phyloP scores from a whole-genome alignment of 2,888 invertebrate genomes.

The Drosophila antonietae region DNA sequence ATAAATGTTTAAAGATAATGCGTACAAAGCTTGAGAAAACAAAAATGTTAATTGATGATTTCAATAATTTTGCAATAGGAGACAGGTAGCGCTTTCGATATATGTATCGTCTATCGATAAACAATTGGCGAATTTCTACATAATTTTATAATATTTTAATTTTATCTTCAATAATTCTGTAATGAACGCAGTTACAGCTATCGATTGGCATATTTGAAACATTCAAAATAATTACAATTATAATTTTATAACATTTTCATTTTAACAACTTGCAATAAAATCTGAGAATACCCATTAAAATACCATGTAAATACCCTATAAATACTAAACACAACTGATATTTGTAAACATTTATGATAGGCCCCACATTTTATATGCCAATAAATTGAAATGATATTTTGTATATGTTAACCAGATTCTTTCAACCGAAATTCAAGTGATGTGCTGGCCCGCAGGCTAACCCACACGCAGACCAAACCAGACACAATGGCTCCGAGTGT shows the following conservation, averaged over 20 bases:
- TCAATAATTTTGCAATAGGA: not conserved
- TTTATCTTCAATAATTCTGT: not conserved
- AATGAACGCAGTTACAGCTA: not conserved
- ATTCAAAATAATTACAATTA: not conserved
- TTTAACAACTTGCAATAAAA: not conserved
- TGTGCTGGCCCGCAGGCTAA: constrained; percentile 61
- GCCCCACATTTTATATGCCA: constrained; percentile 3
- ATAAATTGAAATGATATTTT: constrained; percentile 35
- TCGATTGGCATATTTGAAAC: too few species aligned
- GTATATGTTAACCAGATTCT: constrained; percentile 36
- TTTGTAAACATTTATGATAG: constrained; percentile 30
- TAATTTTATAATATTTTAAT: not conserved
- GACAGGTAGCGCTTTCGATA: not conserved
- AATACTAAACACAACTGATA: constrained; percentile 7
- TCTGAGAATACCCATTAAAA: not conserved
- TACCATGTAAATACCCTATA: not conserved
- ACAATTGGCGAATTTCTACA: not conserved
- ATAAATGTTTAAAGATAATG: constrained; percentile 11
- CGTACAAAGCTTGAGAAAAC: not conserved
- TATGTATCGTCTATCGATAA: not conserved
- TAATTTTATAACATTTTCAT: not conserved
- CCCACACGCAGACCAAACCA: constrained; percentile 64
- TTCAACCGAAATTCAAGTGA: constrained; percentile 11
- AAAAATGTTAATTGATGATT: constrained; percentile 10
- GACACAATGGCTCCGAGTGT: constrained; percentile 72